phyloP scores from a whole-genome alignment of 2,888 invertebrate species.

The Anorthoa munda region DNA sequence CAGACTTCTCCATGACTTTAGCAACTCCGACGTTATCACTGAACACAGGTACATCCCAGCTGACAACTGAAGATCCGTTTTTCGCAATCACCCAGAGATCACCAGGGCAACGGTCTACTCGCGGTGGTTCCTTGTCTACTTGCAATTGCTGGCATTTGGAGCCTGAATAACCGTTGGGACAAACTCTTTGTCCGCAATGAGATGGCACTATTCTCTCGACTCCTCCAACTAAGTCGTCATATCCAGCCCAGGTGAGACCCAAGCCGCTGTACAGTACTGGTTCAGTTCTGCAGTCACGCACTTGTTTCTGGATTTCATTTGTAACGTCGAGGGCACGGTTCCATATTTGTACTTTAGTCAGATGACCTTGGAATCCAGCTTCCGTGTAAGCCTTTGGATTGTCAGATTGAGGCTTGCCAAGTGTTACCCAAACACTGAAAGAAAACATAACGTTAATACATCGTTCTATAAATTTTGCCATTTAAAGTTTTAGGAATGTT shows the following conservation, averaged over 20 bases:
- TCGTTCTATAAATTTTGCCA: background rate
- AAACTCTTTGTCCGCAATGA: constrained; percentile 97
- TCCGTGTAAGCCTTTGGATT: constrained; percentile 96
- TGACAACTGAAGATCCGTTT: constrained; percentile 97
- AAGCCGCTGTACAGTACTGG: constrained; percentile 97
- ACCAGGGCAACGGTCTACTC: constrained; percentile 97
- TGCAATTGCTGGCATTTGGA: constrained; percentile 96
- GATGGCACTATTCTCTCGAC: constrained; percentile 98
- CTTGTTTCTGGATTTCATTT: constrained; percentile 98
- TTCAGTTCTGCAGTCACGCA: constrained; percentile 97
- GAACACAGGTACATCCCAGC: constrained; percentile 98
- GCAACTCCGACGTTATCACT: constrained; percentile 96
- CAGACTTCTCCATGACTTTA: constrained; percentile 95
- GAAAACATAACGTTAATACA: background rate
- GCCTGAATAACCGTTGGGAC: constrained; percentile 97
- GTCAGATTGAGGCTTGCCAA: constrained; percentile 96
- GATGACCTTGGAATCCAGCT: constrained; percentile 98
- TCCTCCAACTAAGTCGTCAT: constrained; percentile 96
- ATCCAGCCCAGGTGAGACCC: constrained; percentile 98
- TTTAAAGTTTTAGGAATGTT: background rate
- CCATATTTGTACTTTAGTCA: constrained; percentile 99
- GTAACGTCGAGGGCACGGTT: constrained; percentile 97
- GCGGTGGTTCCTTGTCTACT: constrained; percentile 96
- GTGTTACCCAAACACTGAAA: constrained; percentile 96
- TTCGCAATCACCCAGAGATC: constrained; percentile 98